phyloP scores from a whole-genome alignment of 2,797 vertebrate species.

The Mormyrops attenuatus region DNA sequence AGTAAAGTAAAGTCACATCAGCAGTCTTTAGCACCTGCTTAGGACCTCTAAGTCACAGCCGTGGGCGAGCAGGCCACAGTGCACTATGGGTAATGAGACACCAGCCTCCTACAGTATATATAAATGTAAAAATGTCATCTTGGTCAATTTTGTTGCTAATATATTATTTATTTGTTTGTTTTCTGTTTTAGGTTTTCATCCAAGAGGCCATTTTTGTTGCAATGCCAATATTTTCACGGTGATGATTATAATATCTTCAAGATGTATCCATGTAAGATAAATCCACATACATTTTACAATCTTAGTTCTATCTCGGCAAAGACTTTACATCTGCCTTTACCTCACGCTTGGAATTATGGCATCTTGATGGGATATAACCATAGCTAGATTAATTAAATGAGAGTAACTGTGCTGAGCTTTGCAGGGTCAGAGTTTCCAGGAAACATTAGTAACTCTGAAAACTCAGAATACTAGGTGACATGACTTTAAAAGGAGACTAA shows the following conservation, averaged over 20 bases:
- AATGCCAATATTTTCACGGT: constrained; percentile 35
- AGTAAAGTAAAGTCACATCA: not conserved
- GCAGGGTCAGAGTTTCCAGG: not conserved
- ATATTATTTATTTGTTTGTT: constrained; percentile 11
- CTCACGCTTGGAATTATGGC: constrained; percentile 31
- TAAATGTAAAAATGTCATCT: not conserved
- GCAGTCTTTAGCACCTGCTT: not conserved
- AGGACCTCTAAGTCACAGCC: not conserved
- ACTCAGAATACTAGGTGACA: not conserved
- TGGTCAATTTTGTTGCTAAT: not conserved
- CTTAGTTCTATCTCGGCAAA: constrained; percentile 22
- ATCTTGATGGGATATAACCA: not conserved
- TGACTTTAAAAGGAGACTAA: not conserved
- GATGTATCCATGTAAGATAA: constrained; percentile 29
- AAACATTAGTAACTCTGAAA: not conserved
- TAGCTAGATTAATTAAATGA: not conserved
- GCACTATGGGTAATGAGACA: not conserved
- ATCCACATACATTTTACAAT: constrained; percentile 17
- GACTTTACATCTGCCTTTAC: constrained; percentile 41
- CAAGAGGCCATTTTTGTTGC: constrained; percentile 43
- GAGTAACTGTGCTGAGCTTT: not conserved
- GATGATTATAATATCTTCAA: constrained; percentile 39
- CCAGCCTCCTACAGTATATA: not conserved
- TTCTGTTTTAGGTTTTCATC: constrained; percentile 58
- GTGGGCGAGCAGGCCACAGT: not conserved